Evolutionary conservation across 2,113 vertebrate genomes (phyloP).

Genomic region (Hyperopisus bebe): DNA sequence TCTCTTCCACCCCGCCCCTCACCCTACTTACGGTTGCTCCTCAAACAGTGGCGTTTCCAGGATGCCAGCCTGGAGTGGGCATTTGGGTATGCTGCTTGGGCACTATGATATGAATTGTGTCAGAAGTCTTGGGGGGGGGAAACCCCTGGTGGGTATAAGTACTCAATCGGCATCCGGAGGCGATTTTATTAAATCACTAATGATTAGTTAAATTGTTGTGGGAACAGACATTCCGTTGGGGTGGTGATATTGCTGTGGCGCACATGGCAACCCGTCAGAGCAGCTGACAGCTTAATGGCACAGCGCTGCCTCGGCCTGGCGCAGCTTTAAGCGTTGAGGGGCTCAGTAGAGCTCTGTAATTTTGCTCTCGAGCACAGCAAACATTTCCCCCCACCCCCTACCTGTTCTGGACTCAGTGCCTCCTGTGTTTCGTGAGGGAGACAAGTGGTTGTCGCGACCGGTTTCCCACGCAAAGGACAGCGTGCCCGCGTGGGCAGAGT

Average conservation of each 20-base stretch:
- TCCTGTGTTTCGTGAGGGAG: not conserved
- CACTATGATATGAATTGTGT: not conserved
- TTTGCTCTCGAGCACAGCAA: not conserved
- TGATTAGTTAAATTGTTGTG: not conserved
- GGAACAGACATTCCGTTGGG: not conserved
- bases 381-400: not conserved
- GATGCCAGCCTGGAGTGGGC: not conserved
- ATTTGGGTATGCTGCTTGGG: not conserved
- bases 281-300: not conserved
- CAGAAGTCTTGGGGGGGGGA: not conserved
- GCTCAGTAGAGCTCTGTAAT: not conserved
- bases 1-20: not conserved
- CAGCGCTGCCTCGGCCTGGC: not conserved
- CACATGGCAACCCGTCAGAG: not conserved
- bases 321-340: not conserved
- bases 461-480: not conserved
- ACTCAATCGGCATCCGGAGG: not conserved
- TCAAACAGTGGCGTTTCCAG: not conserved
- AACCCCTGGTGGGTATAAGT: no score
- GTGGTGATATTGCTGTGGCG: not conserved
- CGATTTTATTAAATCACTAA: not conserved
- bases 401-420: not conserved
- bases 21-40: no score
- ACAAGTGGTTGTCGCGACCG: not conserved
- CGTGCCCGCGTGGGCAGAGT: accelerated